These are phyloP conservation scores for Holacanthus passer DNA, from an alignment of 2,113 vertebrate genomes.

Conservation along the genomic window DNA sequence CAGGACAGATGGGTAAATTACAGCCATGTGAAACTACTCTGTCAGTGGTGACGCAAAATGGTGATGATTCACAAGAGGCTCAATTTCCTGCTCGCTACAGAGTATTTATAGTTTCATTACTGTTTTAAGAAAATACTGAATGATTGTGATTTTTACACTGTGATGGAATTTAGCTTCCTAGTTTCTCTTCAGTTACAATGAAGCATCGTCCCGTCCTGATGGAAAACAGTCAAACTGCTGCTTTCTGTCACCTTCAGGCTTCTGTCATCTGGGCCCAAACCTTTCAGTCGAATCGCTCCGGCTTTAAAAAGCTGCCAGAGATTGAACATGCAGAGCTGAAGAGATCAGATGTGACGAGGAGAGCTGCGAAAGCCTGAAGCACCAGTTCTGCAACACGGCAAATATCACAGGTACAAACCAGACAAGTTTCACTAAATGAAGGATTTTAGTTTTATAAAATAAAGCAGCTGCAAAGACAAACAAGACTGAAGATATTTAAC, in stretches of 20 bases:
- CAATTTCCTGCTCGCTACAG: background rate
- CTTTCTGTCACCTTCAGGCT: background rate
- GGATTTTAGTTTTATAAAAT: background rate
- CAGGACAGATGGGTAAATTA: conserved; percentile 57
- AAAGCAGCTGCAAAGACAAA: no score
- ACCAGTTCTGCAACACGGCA: background rate
- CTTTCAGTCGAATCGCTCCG: background rate
- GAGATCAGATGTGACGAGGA: background rate
- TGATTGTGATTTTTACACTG: background rate
- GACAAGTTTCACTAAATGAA: background rate
- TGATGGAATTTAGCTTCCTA: background rate
- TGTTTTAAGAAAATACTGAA: background rate
- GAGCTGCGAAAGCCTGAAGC: background rate
- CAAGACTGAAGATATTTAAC: background rate
- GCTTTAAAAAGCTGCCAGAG: background rate
- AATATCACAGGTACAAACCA: background rate
- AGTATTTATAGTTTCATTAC: conserved; percentile 14
- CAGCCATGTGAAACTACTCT: conserved; percentile 40
- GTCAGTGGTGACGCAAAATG: conserved; percentile 41
- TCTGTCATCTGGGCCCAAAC: background rate
- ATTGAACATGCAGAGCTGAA: background rate
- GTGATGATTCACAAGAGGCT: conserved; percentile 42
- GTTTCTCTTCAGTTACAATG: background rate
- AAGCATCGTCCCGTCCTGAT: background rate
- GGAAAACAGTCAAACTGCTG: background rate